These are phyloP conservation scores for Phrynocephalus versicolor DNA, from an alignment of 2,113 vertebrate genomes.

Conservation along the genomic window DNA sequence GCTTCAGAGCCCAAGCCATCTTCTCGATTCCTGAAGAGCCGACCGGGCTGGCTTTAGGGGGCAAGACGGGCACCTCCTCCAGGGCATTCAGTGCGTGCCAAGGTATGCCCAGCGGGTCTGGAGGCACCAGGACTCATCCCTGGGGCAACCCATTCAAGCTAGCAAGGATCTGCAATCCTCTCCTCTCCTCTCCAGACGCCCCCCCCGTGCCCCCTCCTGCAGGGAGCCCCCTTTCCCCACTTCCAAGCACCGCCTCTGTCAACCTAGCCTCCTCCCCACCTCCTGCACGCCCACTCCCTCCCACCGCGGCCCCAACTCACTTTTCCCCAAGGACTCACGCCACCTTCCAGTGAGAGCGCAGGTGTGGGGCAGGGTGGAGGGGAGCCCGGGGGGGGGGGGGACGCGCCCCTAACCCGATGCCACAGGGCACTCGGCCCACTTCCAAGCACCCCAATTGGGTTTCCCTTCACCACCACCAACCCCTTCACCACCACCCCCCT, in stretches of 20 bases:
- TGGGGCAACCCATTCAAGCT: background rate
- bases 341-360: background rate
- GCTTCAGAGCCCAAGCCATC: conserved; percentile 97
- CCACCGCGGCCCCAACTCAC: background rate
- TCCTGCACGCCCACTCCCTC: too few species aligned
- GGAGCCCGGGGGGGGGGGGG: too few species aligned
- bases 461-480: background rate
- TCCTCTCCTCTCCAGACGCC: background rate
- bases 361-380: too few species aligned
- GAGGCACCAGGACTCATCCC: background rate
- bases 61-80: background rate
- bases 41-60: background rate
- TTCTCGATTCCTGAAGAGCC: background rate
- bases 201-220: background rate
- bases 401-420: background rate
- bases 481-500: too few species aligned
- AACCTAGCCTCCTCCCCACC: background rate
- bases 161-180: too few species aligned
- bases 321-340: background rate
- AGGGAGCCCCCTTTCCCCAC: background rate
- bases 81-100: background rate
- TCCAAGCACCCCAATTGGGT: background rate
- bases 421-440: background rate
- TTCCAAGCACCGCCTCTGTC: background rate
- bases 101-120: background rate